Evolutionary conservation across 2,113 vertebrate genomes (phyloP).

Genomic region (Grammomys surdaster): DNA sequence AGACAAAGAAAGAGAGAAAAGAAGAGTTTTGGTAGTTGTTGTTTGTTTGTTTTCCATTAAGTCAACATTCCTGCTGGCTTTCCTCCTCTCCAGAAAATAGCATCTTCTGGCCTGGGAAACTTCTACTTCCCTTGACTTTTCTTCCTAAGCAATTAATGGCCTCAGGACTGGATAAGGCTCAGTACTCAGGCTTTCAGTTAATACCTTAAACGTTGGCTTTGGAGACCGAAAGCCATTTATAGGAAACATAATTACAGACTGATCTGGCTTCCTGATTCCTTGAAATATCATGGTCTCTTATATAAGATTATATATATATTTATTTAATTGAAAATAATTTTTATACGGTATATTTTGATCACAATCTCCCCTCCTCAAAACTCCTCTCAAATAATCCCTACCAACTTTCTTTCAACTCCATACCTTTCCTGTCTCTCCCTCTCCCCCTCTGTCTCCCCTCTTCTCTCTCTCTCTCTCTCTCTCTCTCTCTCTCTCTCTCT

Average conservation of each 20-base stretch:
- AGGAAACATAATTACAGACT: conserved; percentile 11
- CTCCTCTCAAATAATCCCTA: neutral
- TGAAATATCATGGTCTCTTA: neutral
- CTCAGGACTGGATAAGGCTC: neutral
- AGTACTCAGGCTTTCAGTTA: neutral
- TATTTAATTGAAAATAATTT: neutral
- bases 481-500: neutral
- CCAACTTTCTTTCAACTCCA: neutral
- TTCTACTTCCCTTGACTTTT: neutral
- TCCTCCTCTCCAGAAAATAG: neutral
- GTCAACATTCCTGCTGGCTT: neutral
- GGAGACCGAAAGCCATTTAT: neutral
- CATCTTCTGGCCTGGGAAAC: neutral
- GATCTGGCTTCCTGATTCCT: neutral
- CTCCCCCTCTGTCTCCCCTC: neutral
- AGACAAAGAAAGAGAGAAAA: neutral
- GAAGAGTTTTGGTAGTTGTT: neutral
- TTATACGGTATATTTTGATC: neutral
- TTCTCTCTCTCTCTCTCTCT: neutral
- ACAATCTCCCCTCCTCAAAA: neutral
- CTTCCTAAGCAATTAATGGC: neutral
- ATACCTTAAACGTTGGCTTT: neutral
- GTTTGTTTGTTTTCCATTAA: neutral
- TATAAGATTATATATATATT: neutral
- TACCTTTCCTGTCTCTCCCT: neutral